Conservation (phyloP, 2,888 invertebrate genomes). For the Acanthosoma haemorrhoidale region DNA sequence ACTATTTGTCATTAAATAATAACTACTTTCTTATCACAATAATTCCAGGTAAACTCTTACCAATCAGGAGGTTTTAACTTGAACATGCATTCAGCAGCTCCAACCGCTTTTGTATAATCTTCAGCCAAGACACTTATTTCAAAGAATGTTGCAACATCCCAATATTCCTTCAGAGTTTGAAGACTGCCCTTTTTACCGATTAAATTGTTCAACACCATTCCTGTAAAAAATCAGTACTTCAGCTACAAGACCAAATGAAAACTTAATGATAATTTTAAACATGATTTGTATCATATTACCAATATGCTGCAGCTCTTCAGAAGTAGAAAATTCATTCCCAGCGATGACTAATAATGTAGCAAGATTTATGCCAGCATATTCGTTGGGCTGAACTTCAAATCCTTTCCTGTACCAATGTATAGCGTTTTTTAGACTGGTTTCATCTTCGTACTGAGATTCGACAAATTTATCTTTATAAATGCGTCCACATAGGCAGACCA, state of each 20-base stretch:
- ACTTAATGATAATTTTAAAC: not conserved
- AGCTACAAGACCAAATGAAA: too few species aligned
- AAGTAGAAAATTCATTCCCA: constrained; percentile 90
- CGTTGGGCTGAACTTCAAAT: constrained; percentile 96
- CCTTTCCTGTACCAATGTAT: constrained; percentile 97
- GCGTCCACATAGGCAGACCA: constrained; percentile 93
- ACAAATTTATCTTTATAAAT: constrained; percentile 97
- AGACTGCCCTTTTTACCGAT: constrained; percentile 97
- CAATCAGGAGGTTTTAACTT: constrained; percentile 84
- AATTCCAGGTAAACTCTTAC: too few species aligned
- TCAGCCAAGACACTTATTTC: constrained; percentile 96
- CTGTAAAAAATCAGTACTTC: constrained; percentile 46
- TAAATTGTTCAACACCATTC: constrained; percentile 90
- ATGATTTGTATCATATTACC: constrained; percentile 51
- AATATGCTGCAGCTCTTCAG: constrained; percentile 84
- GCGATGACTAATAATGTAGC: constrained; percentile 94
- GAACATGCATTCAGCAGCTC: constrained; percentile 93
- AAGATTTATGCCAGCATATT: constrained; percentile 97
- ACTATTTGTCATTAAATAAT: too few species aligned
- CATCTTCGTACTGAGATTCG: constrained; percentile 86
- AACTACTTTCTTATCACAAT: too few species aligned
- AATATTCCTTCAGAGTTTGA: constrained; percentile 88
- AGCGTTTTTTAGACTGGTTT: constrained; percentile 80
- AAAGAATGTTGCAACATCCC: constrained; percentile 99
- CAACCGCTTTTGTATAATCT: constrained; percentile 93